Evolutionary conservation across 2,888 invertebrate genomes (phyloP).

Genomic region (Lepidocyrtoides sp.): DNA sequence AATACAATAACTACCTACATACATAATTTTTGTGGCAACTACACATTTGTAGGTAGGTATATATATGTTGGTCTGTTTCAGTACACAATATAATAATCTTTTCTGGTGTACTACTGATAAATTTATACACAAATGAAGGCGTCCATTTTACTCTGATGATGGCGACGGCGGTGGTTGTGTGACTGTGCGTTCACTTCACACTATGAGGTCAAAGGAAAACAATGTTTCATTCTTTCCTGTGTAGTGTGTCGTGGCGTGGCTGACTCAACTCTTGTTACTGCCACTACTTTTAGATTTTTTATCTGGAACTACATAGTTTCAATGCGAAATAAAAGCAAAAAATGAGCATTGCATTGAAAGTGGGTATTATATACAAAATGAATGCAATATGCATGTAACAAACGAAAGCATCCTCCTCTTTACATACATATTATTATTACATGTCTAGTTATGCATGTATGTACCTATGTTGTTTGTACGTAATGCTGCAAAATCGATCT

Average conservation of each 20-base stretch:
- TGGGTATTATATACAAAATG: neutral
- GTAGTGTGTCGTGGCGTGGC: neutral
- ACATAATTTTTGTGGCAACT: too few species aligned
- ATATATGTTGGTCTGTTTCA: neutral
- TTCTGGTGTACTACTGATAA: neutral
- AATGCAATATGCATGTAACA: neutral
- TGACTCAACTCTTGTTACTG: neutral
- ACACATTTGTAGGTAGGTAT: too few species aligned
- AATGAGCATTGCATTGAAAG: conserved; percentile 8
- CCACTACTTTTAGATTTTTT: conserved; percentile 1
- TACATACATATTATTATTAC: too few species aligned
- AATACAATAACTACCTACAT: conserved; percentile 25
- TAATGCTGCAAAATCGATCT: conserved; percentile 62
- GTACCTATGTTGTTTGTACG: neutral
- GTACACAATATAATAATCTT: neutral
- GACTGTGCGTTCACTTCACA: neutral
- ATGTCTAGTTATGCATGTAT: neutral
- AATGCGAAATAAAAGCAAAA: conserved; percentile 16
- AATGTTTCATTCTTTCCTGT: conserved; percentile 50
- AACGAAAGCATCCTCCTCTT: neutral
- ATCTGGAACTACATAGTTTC: neutral
- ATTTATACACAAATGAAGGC: neutral
- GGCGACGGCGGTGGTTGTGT: neutral
- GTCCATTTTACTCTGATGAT: neutral
- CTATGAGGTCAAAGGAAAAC: conserved; percentile 61